Base-by-base conservation (phyloP, 23 tunicate genomes). In the Halocynthia roretzi region DNA sequence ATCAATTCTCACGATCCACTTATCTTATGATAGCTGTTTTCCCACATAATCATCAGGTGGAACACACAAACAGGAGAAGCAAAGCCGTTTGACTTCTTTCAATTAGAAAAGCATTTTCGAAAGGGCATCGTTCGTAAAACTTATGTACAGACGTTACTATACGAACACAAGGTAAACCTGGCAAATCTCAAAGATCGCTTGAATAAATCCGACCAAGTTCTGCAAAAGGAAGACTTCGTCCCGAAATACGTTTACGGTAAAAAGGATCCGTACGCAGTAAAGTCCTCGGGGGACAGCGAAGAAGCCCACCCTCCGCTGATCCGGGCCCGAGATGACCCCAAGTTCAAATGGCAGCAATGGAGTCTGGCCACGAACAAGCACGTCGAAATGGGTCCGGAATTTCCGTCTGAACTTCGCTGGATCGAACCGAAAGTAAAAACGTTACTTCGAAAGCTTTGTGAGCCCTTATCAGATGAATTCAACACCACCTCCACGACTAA, bases 261-360 rank as follows among this genome's bases (percentile, higher is more conserved):
- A 54, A 86, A 86, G 60, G 87, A 89, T 77, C 96, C 96, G 0
- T 89, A 83, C 67, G 85, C 89, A 0, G 78, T 21, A 8, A 80
- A 80, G 76, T 23, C 85, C 5, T 54, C 51, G 57, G 83, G 76
- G 8, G 81, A 52, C 8, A 85, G 75, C 8, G 87, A 78, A 8
- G 83, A 76, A 7, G 14, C 80, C 15, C 61, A 62, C 23, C 84
- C 81, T 49, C 78, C 78, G 12, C 18, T 19, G 56, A 80, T 82
- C 40, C 84, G 98, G 22, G 54, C 78, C 8, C 68, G 98, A 68
- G 93, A 92, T 54, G 98, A 92, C 44, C 98, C 98, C 8, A 86
- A 92, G 53, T 92, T 83, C 72, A 76, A 82, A 14, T 92, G 98
- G 98, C 91, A 92, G 62, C 74, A 81, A 20, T 92, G 98, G 98